A percentile compares a stretch with the other conserved stretches of the same genome.
These are phyloP conservation scores for Lerista edwardsae DNA, from an alignment of 2,797 vertebrate species.

Conservation along the genomic window DNA sequence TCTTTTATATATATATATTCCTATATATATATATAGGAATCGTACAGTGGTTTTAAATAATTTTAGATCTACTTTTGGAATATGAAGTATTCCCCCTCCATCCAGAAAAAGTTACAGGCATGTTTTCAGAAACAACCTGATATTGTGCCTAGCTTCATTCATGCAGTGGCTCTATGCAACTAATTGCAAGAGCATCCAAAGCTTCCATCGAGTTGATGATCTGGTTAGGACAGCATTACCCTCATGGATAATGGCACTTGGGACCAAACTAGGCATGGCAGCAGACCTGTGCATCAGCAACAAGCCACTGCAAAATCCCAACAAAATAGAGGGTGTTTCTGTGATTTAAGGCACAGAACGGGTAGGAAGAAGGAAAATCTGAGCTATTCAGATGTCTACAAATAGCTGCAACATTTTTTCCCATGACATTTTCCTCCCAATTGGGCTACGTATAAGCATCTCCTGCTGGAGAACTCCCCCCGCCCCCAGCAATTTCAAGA, in stretches of 20 bases:
- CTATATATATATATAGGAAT: too few relatives aligned
- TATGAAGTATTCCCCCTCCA: background rate
- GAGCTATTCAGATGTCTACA: background rate
- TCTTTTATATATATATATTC: too few relatives aligned
- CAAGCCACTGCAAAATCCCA: too few relatives aligned
- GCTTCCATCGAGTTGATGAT: background rate
- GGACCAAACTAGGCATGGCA: background rate
- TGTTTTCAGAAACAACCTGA: background rate
- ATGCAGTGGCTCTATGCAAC: too few relatives aligned
- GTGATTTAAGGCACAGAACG: background rate
- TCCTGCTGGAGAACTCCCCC: too few relatives aligned
- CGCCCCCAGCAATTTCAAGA: background rate
- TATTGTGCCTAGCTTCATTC: background rate
- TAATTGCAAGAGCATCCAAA: background rate
- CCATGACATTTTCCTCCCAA: background rate
- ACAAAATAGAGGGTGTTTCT: too few relatives aligned
- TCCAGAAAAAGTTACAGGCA: background rate
- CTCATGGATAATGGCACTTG: background rate
- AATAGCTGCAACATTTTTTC: background rate
- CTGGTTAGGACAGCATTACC: background rate
- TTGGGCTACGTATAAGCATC: background rate
- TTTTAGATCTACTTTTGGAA: background rate
- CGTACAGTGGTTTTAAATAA: background rate
- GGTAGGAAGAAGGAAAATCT: background rate
- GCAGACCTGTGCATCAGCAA: background rate